Evolutionary conservation across 2,888 invertebrate genomes (phyloP), one percentile per base, ranked within the genome.

Genomic region (Callyntrura guangdongensis): DNA sequence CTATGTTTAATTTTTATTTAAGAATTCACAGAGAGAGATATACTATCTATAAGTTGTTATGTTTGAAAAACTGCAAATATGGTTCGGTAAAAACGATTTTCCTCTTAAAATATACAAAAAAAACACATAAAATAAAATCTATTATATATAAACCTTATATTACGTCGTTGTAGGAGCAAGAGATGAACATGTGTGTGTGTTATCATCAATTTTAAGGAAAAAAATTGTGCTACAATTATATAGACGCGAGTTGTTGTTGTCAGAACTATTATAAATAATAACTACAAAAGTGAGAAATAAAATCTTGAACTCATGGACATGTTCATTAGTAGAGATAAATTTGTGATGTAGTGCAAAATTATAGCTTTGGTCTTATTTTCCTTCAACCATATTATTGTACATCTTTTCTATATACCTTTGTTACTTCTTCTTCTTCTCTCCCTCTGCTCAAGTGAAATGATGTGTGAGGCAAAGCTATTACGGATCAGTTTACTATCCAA

Each of bases 221-320:
- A 85, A 84, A 74, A 86, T 86, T 91, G 91, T 91, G 83, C 86
- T 90, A 91, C 83, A 87, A 90, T 45, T 89, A 77, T 61, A 45
- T 90, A 86, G 90, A 67, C 83, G 81, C 83, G 87, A 91, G 83
- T 91, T 91, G 87, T 91, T 87, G 87, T 88, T 91, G 91, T 85
- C 88, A 91, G 69, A 85, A 81, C 49, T 79, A 69, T 82, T 74
- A 90, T 72, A 77, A 82, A 47, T 45, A 69, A 12, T 81, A 72
- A 82, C 64, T 64, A 69, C 79, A 79, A n/a, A n/a, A 79, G 77
- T 49, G 61, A 72, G 64, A 89, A 91, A 91, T 88, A 91, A 91
- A 91, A 84, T 91, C 91, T 91, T 91, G 84, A 91, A 91, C 91
- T 91, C 91, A 91, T 85, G 91, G 91, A 88, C 88, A 91, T 91